Conservation (phyloP, 2,113 vertebrate genomes). For the Vulpes lagopus region DNA sequence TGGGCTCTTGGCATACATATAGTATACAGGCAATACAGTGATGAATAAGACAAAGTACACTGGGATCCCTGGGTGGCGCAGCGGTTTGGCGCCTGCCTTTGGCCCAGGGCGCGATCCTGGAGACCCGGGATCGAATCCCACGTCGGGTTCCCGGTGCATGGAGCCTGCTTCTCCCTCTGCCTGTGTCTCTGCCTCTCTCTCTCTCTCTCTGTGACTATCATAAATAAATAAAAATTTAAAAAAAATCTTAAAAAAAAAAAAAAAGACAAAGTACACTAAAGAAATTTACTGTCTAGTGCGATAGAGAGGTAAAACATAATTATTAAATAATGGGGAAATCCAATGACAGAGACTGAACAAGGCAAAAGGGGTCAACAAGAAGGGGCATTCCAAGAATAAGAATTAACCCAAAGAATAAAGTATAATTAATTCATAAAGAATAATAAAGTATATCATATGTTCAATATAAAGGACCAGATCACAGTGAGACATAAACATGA, state of each 20-base stretch:
- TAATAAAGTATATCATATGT: not conserved
- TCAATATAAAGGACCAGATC: not conserved
- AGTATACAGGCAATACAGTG: not conserved
- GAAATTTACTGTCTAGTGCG: not conserved
- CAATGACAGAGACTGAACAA: conserved; percentile 11
- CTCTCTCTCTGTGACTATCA: too few species aligned
- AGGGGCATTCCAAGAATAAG: not conserved
- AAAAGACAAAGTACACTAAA: not conserved
- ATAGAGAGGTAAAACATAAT: conserved; percentile 3
- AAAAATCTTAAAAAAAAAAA: too few species aligned
- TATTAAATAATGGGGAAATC: conserved; percentile 40
- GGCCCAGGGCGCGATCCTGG: too few species aligned
- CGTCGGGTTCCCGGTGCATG: too few species aligned
- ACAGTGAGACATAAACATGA: not conserved
- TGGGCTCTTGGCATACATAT: not conserved
- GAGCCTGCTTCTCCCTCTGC: too few species aligned
- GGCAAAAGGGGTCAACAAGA: not conserved
- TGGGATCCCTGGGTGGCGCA: too few species aligned
- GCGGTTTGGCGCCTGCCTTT: too few species aligned
- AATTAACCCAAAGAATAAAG: conserved; percentile 21
- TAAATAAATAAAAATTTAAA: too few species aligned
- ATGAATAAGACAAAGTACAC: not conserved
- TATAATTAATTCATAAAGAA: conserved; percentile 20
- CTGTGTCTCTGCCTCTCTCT: too few species aligned
- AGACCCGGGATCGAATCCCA: too few species aligned